Percentiles rank a stretch among this genome's conserved stretches.
Conservation (phyloP, 1,140 invertebrate genomes). For the Elymnias hypermnestra region DNA sequence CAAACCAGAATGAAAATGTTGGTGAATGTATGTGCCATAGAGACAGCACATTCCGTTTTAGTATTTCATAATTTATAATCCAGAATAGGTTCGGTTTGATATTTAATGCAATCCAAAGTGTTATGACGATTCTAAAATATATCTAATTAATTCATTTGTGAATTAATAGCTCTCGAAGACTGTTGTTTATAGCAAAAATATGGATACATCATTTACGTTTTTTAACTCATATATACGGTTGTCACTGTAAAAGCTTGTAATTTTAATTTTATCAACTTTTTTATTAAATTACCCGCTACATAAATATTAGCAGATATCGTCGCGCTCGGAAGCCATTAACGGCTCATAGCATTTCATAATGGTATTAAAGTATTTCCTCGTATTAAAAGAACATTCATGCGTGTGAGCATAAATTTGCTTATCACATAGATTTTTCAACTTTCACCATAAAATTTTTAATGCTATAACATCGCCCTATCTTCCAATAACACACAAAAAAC, state of each 20-base stretch:
- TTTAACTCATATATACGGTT: not conserved
- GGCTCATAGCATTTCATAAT: not conserved
- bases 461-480: slow-evolving; percentile 17
- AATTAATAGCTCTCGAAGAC: not conserved
- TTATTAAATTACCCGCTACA: slow-evolving; percentile 1
- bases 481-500: slow-evolving; percentile 14
- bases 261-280: slow-evolving; percentile 1
- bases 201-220: slow-evolving; percentile 1
- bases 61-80: no score
- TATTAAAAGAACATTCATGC: not conserved
- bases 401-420: slow-evolving; percentile 34
- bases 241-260: not conserved
- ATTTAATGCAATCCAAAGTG: no score
- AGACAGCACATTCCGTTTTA: no score
- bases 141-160: slow-evolving; percentile 1
- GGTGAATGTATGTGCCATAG: no score
- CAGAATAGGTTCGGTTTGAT: no score
- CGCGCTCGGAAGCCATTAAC: slow-evolving; percentile 3
- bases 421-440: slow-evolving; percentile 41
- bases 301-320: slow-evolving; percentile 3
- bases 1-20: no score
- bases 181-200: slow-evolving; percentile 2
- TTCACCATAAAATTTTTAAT: slow-evolving; percentile 42
- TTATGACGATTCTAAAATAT: no score
- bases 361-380: slow-evolving; percentile 1